Base-by-base conservation (phyloP, 2,888 invertebrate species). In the Chydorus sphaericus region DNA sequence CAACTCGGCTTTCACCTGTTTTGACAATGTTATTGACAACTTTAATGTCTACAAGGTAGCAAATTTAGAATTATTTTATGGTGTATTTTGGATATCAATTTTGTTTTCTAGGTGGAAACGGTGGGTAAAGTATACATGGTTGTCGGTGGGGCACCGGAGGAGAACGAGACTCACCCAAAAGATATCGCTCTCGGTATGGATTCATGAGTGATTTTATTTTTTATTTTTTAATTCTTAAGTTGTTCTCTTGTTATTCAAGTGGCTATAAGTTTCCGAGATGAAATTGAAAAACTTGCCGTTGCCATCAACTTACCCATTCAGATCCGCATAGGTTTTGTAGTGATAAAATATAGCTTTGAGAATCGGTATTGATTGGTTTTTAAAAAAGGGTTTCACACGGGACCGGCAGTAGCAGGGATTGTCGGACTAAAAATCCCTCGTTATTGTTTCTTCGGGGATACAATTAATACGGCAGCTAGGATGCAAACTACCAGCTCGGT, bases 61-160 rank as follows among this genome's bases (percentile, higher is more conserved):
- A 55, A 11, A 28, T 14, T 18, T 16, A 33, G 18, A 37, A 37
- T 53, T 11, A n/a, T 11, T 14, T 6, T 2, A 14, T 50, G 1
- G 4, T 28, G 5, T 16, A 7, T 26, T 29, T 20, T 50, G 28
- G 10, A n/a, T 53, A 18, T 5, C 26, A 26, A 1, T 18, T 53
- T 8, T 1, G 10, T 31, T 8, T 20, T 23, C 18, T 31, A 87
- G 88, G 91, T 92, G 58, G 92, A 92, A 73, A 92, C 92, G 0
- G 87, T 92, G 1, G 92, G 91, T n/a, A 84, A 82, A 68, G 80
- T 82, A 51, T 92, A 92, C 69, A 91, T 92, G 91, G 81, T 87
- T 33, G 91, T 89, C 5, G 86, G 89, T 48, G 92, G 92, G 0
- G 85, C 85, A 1, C 91, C 91, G 0, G 87, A 90, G 66, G 72